Evolutionary conservation across 2,113 vertebrate species (phyloP).

Genomic region (Pseudorectes ferrugineus): DNA sequence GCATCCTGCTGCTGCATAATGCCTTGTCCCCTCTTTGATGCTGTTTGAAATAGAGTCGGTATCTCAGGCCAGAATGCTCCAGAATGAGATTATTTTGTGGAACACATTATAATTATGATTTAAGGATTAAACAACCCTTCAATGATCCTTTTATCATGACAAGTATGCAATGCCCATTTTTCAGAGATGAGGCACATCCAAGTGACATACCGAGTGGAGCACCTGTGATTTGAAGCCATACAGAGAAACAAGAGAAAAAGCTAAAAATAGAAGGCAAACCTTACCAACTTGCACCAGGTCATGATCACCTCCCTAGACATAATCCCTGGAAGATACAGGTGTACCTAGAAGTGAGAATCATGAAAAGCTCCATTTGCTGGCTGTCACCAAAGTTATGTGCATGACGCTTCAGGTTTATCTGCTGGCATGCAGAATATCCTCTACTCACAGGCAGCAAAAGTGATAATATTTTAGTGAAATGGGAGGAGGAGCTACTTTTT

Average conservation of each 20-base stretch:
- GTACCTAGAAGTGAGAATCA: neutral
- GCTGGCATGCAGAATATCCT: neutral
- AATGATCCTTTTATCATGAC: neutral
- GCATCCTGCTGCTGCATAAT: neutral
- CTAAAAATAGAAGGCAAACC: neutral
- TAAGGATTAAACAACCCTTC: neutral
- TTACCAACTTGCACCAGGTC: neutral
- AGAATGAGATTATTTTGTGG: neutral
- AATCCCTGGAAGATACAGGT: neutral
- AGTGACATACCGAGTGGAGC: accelerated
- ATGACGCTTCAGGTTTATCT: neutral
- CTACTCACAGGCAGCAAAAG: neutral
- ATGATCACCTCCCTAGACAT: neutral
- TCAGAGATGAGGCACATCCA: neutral
- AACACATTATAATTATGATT: neutral
- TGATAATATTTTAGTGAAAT: neutral
- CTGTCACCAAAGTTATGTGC: neutral
- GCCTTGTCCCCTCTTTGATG: neutral
- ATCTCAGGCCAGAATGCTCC: neutral
- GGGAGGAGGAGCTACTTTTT: neutral
- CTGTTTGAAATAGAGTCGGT: neutral
- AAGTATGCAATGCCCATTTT: accelerated
- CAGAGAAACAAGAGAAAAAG: neutral
- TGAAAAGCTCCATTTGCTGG: neutral
- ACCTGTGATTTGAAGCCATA: neutral